Base-by-base conservation (phyloP, 1,140 invertebrate species). In the Zaprionus taronus region DNA sequence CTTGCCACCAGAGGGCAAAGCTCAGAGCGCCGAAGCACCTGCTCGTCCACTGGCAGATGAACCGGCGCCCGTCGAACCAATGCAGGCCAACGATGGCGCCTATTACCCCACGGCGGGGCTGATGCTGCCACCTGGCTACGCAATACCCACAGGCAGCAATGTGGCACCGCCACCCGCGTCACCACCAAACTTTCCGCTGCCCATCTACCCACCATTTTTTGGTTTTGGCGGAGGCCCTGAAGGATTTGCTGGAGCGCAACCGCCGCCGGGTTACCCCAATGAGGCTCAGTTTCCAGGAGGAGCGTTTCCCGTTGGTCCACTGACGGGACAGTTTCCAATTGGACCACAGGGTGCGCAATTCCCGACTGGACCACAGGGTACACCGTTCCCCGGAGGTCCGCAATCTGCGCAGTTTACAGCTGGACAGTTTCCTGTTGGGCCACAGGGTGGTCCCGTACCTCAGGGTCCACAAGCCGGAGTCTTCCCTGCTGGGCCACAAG, bases 171-270 rank as follows among this genome's bases (percentile, higher is more conserved):
- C 71, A 14, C 61, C 78, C 7, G 63, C 36, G 34, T 44, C 77
- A 22, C 81, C 84, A 4, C 84, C 85, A 20, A 89, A 89, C 55
- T 89, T 89, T 26, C 85, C 85, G 5, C 60, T 89, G 66, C 84
- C 84, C 62, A 90, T 90, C 11, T 89, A 91, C 15, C 85, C 85
- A 28, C 85, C 85, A 5, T 89, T 74, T 66, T 90, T 85, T 38
- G 81, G 85, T 7, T 89, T 89, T 31, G 81, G 75, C 4, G 56
- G 49, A 20, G 80, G 49, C 3, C 26, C 60, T 2, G 70, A 61
- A 2, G 76, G 69, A 4, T 64, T 72, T 6, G 17, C 47, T 11
- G 58, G 66, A 14, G 22, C 4, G 14, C 62, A 74, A 5, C 64
- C 66, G 22, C 80, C 80, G 4, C 73, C 71, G 2, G 80, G 71